These are phyloP conservation scores for Amphiprion clarkii DNA, from an alignment of 2,797 vertebrate genomes.

Conservation along the genomic window DNA sequence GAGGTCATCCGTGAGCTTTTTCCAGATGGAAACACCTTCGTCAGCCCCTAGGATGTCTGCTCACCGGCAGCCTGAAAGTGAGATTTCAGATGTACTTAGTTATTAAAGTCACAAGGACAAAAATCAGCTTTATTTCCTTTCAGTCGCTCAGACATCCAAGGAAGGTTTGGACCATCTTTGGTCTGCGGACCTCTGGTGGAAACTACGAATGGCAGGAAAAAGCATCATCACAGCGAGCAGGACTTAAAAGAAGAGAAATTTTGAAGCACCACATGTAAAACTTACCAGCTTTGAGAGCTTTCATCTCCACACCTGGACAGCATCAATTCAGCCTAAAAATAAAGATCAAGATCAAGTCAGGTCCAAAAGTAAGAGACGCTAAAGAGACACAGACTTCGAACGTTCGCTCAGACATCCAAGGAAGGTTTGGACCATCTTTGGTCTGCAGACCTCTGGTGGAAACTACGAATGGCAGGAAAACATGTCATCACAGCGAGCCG, in stretches of 20 bases:
- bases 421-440: slow-evolving; percentile 82
- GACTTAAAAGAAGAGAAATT: too few species aligned
- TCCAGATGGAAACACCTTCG: too few species aligned
- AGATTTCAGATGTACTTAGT: too few species aligned
- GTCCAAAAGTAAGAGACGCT: too few species aligned
- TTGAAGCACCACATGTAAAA: too few species aligned
- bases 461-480: slow-evolving; percentile 94
- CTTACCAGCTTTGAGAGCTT: background rate
- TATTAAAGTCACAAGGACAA: too few species aligned
- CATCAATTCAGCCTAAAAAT: background rate
- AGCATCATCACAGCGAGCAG: slow-evolving; percentile 72
- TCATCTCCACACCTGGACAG: too few species aligned
- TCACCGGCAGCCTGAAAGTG: too few species aligned
- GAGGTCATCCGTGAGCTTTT: too few species aligned
- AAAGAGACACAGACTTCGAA: slow-evolving; percentile 36
- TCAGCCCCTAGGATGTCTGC: too few species aligned
- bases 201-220: slow-evolving; percentile 93
- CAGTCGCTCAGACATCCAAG: slow-evolving; percentile 91
- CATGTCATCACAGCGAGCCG: slow-evolving; percentile 74
- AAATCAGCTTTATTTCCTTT: too few species aligned
- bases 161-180: slow-evolving; percentile 82
- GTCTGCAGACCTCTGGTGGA: slow-evolving; percentile 90
- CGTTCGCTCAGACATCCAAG: slow-evolving; percentile 92
- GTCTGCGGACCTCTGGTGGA: slow-evolving; percentile 90
- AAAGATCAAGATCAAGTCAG: background rate